Evolutionary conservation across 2,797 vertebrate species (phyloP).

Genomic region (Notolepis coatsorum): DNA sequence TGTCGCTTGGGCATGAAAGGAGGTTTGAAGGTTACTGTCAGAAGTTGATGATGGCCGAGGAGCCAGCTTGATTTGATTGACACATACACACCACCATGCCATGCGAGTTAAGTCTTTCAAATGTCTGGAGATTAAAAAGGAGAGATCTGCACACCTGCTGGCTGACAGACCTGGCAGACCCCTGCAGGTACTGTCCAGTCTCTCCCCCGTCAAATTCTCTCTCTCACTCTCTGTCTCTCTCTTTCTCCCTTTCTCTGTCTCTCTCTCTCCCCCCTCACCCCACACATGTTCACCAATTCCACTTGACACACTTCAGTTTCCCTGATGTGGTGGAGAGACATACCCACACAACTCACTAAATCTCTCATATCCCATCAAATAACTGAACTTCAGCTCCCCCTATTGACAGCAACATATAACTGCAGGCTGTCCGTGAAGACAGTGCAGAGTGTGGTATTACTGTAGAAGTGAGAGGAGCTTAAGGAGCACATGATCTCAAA

Average conservation of each 20-base stretch:
- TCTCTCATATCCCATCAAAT: background rate
- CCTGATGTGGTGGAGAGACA: background rate
- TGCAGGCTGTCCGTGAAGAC: conserved; percentile 3
- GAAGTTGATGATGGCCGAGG: conserved; percentile 40
- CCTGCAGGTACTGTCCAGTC: conserved; percentile 77
- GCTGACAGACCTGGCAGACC: conserved; percentile 79
- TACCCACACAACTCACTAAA: background rate
- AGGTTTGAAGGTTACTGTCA: conserved; percentile 66
- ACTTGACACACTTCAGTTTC: conserved; percentile 26
- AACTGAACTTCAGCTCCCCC: conserved; percentile 40
- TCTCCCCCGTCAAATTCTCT: conserved; percentile 62
- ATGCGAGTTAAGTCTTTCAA: conserved; percentile 65
- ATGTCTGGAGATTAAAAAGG: conserved; percentile 68
- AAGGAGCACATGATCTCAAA: conserved; percentile 26
- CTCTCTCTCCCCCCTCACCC: conserved; percentile 41
- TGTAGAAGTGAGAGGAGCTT: conserved; percentile 33
- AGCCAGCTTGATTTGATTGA: conserved; percentile 63
- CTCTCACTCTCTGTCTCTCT: conserved; percentile 32
- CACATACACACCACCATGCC: conserved; percentile 61
- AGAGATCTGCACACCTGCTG: conserved; percentile 74
- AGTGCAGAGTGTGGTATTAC: background rate
- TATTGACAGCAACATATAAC: conserved; percentile 18
- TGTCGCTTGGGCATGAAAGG: conserved; percentile 49
- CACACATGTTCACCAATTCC: conserved; percentile 40
- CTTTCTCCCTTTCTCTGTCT: conserved; percentile 29